A percentile compares a stretch with the other conserved stretches of the same genome.
Evolutionary conservation across 2,888 invertebrate species (phyloP).

Genomic region (Pheosia gnoma): DNA sequence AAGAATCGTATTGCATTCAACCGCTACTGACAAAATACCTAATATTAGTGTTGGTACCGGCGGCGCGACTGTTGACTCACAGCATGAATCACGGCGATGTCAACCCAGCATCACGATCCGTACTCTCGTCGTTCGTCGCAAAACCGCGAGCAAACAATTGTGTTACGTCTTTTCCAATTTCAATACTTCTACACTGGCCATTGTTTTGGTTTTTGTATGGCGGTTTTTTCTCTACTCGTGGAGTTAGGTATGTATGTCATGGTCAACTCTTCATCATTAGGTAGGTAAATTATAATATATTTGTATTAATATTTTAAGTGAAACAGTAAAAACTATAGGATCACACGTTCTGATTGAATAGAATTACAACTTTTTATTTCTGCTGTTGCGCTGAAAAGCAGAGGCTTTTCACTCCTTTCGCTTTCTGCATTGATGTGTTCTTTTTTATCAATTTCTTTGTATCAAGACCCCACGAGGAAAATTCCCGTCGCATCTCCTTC

Average conservation of each 20-base stretch:
- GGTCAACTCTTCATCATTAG: background rate
- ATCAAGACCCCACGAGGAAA: conserved; percentile 48
- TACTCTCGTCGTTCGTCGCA: conserved; percentile 34
- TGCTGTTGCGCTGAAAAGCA: too few relatives aligned
- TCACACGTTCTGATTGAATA: too few relatives aligned
- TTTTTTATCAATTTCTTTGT: conserved; percentile 12
- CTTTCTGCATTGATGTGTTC: background rate
- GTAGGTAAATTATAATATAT: too few relatives aligned
- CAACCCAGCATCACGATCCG: conserved; percentile 27
- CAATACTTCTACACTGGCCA: conserved; percentile 10
- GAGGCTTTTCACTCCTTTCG: too few relatives aligned
- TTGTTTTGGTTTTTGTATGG: conserved; percentile 9
- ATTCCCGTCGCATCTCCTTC: conserved; percentile 64
- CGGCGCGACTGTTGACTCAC: conserved; percentile 34
- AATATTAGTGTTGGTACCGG: conserved; percentile 3
- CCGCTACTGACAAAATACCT: conserved; percentile 19
- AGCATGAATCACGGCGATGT: conserved; percentile 48
- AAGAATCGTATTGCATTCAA: conserved; percentile 46
- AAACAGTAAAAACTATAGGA: too few relatives aligned
- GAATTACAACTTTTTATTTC: too few relatives aligned
- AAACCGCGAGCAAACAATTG: conserved; percentile 28
- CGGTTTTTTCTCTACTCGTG: background rate
- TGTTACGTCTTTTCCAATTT: conserved; percentile 20
- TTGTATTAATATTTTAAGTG: too few relatives aligned
- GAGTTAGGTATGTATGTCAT: background rate